Percentiles rank a stretch among this genome's conserved stretches.
Evolutionary conservation across 2,797 vertebrate genomes (phyloP).

Genomic region (Ceryle rudis): DNA sequence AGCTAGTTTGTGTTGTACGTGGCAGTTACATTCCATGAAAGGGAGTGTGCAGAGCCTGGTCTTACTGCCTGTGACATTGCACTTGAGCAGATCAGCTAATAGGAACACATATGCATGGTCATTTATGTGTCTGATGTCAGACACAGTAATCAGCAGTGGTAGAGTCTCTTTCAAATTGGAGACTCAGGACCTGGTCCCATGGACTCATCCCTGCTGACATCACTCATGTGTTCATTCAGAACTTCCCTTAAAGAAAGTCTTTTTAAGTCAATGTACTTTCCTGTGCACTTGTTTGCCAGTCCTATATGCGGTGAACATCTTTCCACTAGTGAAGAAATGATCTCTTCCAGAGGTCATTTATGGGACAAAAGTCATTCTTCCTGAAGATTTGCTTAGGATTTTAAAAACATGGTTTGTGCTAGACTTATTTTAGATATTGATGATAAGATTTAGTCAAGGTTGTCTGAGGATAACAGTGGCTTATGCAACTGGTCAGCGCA

Average conservation of each 20-base stretch:
- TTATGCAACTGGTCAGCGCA: constrained; percentile 25
- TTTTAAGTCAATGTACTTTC: constrained; percentile 13
- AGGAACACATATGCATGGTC: not conserved
- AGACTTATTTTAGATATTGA: constrained; percentile 59
- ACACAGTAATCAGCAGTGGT: not conserved
- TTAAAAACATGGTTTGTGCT: not conserved
- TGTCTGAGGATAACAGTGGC: constrained; percentile 37
- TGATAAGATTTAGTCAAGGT: constrained; percentile 51
- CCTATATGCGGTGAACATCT: not conserved
- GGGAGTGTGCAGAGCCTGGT: rapidly evolving
- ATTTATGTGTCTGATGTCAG: not conserved
- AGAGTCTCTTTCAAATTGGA: not conserved
- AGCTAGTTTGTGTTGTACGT: not conserved
- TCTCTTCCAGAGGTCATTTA: constrained; percentile 25
- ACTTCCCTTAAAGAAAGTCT: not conserved
- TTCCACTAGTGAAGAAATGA: not conserved
- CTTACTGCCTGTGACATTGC: not conserved
- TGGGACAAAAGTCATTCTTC: constrained; percentile 18
- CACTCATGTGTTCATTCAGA: not conserved
- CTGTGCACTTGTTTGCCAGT: not conserved
- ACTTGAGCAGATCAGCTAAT: not conserved
- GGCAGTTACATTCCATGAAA: not conserved
- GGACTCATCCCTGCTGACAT: not conserved
- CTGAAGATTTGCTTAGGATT: constrained; percentile 12
- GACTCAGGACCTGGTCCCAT: not conserved